Evolutionary conservation across 2,888 invertebrate species (phyloP), one percentile per base, ranked within the genome.

Genomic region (Elaeidobius kamerunicus): DNA sequence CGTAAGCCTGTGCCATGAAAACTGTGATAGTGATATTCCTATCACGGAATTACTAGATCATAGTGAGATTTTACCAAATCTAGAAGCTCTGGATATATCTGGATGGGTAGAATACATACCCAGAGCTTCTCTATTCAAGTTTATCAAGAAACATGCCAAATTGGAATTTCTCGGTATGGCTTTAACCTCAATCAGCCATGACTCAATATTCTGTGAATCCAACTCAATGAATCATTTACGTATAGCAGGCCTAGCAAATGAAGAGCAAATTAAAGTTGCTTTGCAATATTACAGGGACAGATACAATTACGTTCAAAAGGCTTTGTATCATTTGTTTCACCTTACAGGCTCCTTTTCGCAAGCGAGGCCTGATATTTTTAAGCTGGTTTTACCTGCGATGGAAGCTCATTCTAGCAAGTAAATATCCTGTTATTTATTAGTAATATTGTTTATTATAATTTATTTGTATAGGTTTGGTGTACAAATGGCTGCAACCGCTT

Each of bases 401-500:
- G 67, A 64, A 12, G 63, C 65, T 11, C 78, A 81, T 67, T 73
- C 76, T 3, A 71, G 73, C 38, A 75, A 76, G 57, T 58, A 47
- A 20, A 18, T 34, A 43, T 27, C n/a, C 14, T 7, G 35, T 11
- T 34, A 11, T 12, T 34, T 12, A 11, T 34, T 11, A 11, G 12
- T 11, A 7, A 14, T 12, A 34, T 14, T 34, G 7, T 34, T 6
- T 34, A 11, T 11, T 34, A 11, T 34, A 34, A 6, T 34, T 34
- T 6, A 34, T 11, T 9, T 1, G 7, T 32, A 9, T 32, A 54
- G 57, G 59, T 79, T 84, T 59, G 80, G 81, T 12, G 82, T 86
- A 15, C 86, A 86, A 70, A 82, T 86, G 79, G 85, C 86, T 11
- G 85, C 83, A 11, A 86, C 86, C 2, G 86, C 86, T 14, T 86